A percentile compares a stretch with the other conserved stretches of the same genome.
phyloP scores from a whole-genome alignment of 2,797 vertebrate genomes.

The Buceros bicornis region DNA sequence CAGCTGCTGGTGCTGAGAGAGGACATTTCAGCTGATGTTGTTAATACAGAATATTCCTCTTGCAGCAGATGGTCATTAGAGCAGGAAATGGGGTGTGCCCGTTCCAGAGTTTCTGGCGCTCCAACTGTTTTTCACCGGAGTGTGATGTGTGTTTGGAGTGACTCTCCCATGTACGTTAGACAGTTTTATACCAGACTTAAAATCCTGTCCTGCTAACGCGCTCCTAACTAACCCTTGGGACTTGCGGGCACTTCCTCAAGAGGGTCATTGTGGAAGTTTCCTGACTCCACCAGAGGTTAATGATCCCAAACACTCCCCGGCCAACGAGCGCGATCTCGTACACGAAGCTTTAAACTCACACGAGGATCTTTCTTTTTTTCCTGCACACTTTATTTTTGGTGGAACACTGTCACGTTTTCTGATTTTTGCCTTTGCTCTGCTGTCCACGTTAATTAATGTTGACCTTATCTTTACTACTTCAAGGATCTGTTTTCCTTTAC shows the following conservation, averaged over 20 bases:
- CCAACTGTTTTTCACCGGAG: not conserved
- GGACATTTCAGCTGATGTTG: not conserved
- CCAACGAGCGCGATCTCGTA: not conserved
- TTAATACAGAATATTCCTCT: not conserved
- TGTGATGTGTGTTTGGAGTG: not conserved
- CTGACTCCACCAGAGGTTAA: not conserved
- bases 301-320: not conserved
- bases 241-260: not conserved
- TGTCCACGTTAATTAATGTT: not conserved
- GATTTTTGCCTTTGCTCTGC: not conserved
- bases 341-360: not conserved
- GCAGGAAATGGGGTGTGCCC: not conserved
- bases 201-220: not conserved
- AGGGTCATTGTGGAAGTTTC: not conserved
- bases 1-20: constrained; percentile 15
- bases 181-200: not conserved
- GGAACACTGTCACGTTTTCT: not conserved
- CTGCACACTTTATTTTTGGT: not conserved
- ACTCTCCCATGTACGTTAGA: not conserved
- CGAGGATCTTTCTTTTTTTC: not conserved
- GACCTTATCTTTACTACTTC: not conserved
- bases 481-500: not conserved
- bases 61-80: not conserved
- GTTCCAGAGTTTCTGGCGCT: not conserved
- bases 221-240: not conserved